Percentiles rank a stretch among this genome's conserved stretches.
These are phyloP conservation scores for Heliconius nattereri DNA, from an alignment of 1,140 invertebrate species.

Conservation along the genomic window DNA sequence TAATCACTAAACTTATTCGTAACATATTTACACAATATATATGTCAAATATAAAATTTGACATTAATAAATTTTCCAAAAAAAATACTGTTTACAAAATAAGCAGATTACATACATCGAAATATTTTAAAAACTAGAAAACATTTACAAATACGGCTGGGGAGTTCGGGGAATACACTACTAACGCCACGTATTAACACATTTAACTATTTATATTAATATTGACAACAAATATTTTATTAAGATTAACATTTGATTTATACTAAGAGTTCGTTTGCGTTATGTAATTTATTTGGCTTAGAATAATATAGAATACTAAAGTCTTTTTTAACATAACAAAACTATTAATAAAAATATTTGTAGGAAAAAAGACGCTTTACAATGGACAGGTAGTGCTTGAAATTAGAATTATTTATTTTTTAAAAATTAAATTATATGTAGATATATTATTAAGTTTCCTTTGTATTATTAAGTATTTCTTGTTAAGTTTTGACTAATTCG, in stretches of 20 bases:
- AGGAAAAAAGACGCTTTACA: too few species aligned
- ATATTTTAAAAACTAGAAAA: slow-evolving; percentile 9
- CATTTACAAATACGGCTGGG: slow-evolving; percentile 2
- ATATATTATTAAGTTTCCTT: too few species aligned
- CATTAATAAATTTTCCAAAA: slow-evolving; percentile 11
- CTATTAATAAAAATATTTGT: too few species aligned
- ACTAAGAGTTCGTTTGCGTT: not conserved
- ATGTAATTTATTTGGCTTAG: not conserved
- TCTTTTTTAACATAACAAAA: not conserved
- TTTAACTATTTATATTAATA: slow-evolving; percentile 9
- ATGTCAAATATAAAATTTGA: slow-evolving; percentile 10
- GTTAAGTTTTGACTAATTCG: not conserved
- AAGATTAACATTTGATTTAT: slow-evolving; percentile 1
- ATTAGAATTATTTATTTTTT: too few species aligned
- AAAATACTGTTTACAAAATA: slow-evolving; percentile 11
- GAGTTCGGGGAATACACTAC: not conserved
- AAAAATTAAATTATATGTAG: too few species aligned
- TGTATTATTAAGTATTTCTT: too few species aligned
- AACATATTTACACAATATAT: not conserved
- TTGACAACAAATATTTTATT: slow-evolving; percentile 8
- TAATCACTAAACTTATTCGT: not conserved
- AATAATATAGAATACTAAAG: not conserved
- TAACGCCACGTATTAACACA: not conserved
- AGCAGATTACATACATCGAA: slow-evolving; percentile 3
- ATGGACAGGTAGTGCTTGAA: too few species aligned